Percentiles rank a stretch among this genome's conserved stretches.
Conservation (phyloP, 2,888 invertebrate genomes). For the Hemicrepidius hirtus region DNA sequence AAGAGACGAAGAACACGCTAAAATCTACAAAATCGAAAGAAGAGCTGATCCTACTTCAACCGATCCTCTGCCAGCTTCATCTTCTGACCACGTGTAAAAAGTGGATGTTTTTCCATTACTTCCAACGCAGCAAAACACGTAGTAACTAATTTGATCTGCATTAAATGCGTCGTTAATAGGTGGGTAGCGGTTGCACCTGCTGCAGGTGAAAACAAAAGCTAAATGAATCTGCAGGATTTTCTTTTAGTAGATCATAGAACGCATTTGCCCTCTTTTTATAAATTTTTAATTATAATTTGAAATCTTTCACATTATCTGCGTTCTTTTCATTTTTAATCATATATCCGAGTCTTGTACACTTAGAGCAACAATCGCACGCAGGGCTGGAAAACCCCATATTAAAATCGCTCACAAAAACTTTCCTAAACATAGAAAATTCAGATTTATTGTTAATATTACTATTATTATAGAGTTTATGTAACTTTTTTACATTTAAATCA, state of each 20-base stretch:
- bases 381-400: constrained; percentile 38
- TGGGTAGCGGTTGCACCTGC: constrained; percentile 46
- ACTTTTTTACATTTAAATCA: constrained; percentile 35
- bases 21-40: too few relatives aligned
- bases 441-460: too few relatives aligned
- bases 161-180: constrained; percentile 42
- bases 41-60: constrained; percentile 44
- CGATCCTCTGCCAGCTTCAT: constrained; percentile 36
- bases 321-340: constrained; percentile 4
- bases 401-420: constrained; percentile 36
- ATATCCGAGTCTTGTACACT: background rate
- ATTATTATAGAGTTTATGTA: constrained; percentile 38
- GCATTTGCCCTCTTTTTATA: constrained; percentile 38
- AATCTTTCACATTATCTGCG: constrained; percentile 9
- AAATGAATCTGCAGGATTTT: constrained; percentile 23
- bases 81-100: constrained; percentile 45
- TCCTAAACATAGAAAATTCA: constrained; percentile 17
- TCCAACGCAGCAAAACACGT: constrained; percentile 36
- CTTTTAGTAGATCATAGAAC: constrained; percentile 36
- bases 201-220: constrained; percentile 48
- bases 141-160: constrained; percentile 41
- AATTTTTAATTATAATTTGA: background rate
- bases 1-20: too few relatives aligned
- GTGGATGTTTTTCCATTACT: constrained; percentile 41
- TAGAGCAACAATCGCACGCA: too few relatives aligned